Evolutionary conservation across 2,113 vertebrate genomes (phyloP).

Genomic region (Nyctibius bracteatus): DNA sequence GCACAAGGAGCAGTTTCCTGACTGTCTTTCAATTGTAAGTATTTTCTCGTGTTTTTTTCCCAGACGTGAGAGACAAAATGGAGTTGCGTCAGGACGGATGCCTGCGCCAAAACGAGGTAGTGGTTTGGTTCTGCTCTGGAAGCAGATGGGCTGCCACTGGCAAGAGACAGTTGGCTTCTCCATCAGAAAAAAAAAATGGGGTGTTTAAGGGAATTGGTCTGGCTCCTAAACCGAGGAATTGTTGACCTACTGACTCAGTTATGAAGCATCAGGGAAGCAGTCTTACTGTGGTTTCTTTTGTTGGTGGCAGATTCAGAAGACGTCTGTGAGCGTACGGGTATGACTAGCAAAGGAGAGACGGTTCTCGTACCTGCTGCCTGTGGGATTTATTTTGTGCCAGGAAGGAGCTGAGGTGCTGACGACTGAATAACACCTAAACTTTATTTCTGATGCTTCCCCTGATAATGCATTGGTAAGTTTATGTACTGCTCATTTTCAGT

Average conservation of each 20-base stretch:
- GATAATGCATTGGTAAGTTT: constrained; percentile 59
- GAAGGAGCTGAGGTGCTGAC: not conserved
- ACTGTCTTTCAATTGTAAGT: constrained; percentile 9
- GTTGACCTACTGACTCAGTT: constrained; percentile 81
- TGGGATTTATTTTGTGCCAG: constrained; percentile 5
- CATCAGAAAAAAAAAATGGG: not conserved
- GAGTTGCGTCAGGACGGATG: not conserved
- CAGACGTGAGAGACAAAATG: constrained; percentile 9
- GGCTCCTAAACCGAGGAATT: constrained; percentile 52
- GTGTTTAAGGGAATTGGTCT: constrained; percentile 58
- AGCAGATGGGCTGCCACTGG: not conserved
- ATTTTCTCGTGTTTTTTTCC: constrained; percentile 22
- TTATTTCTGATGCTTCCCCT: not conserved
- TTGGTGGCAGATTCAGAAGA: constrained; percentile 61
- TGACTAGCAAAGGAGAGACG: not conserved
- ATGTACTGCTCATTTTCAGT: not conserved
- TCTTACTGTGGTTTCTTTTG: constrained; percentile 71
- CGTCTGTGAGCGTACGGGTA: not conserved
- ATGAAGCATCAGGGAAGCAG: constrained; percentile 71
- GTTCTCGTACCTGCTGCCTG: not conserved
- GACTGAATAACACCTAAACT: not conserved
- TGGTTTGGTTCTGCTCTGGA: constrained; percentile 15
- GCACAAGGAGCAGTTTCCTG: not conserved
- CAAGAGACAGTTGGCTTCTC: constrained; percentile 28
- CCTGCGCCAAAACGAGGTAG: not conserved